Base-by-base conservation (phyloP, 2,113 vertebrate species). In the Sprattus sprattus region DNA sequence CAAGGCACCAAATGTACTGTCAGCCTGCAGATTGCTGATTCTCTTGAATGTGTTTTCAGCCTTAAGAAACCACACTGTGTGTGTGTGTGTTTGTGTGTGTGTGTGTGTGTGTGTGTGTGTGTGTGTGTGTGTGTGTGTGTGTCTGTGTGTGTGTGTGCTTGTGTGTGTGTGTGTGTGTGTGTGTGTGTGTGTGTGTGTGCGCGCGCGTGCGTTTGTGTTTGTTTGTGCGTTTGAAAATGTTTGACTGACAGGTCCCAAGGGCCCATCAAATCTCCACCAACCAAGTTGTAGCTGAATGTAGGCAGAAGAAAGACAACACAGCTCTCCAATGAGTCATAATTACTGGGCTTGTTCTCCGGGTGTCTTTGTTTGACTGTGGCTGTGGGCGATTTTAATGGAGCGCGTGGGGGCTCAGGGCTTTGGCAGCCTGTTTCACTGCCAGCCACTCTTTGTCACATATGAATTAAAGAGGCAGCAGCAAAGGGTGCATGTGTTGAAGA, bases 321-420 rank as follows among this genome's bases (percentile, higher is more conserved):
- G 44, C 11, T 18, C 67, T 83, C 45, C 85, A 85, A 82, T 89
- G 89, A 90, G 47, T 91, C 86, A 88, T 89, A 87, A 87, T 86
- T 88, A 81, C 78, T 28, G 45, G 50, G 81, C 67, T 64, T 83
- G 46, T 81, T 85, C 83, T 87, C 67, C 10, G 54, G 84, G 22
- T 64, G 75, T 78, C 85, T 83, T 85, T 88, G 88, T 91, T 1
- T 88, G 32, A 32, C 71, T 78, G 71, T 11, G 9, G 71, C 81
- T 81, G 86, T 88, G 89, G 88, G 84, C 8, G 54, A 88, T 86
- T 81, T 57, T 89, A 85, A 89, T 88, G 44, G 54, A 82, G 87
- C 84, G 85, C 81, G 88, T 83, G 78, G 85, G 83, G 47, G 46
- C 44, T 78, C 82, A 64, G 83, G 85, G 64, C 64, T 67, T 10